Percentiles rank a stretch among this genome's conserved stretches.
Conservation (phyloP, 2,113 vertebrate species). For the Nyctibius bracteatus region DNA sequence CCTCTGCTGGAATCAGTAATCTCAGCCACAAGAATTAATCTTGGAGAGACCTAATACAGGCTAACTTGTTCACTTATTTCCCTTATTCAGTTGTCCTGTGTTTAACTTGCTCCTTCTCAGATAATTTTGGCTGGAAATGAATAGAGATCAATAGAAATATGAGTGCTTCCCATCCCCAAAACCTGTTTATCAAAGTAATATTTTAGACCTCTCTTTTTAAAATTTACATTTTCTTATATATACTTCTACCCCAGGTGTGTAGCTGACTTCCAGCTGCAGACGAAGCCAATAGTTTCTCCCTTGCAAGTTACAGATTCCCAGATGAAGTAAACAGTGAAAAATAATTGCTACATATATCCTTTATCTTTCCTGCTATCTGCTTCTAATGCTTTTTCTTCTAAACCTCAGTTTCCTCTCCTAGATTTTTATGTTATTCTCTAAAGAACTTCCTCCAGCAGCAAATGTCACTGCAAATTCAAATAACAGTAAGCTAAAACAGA, state of each 20-base stretch:
- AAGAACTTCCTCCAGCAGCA: neutral
- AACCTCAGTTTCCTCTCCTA: neutral
- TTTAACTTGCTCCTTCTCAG: neutral
- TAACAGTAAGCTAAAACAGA: neutral
- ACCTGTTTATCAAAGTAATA: neutral
- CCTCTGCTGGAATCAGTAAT: neutral
- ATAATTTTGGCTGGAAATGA: neutral
- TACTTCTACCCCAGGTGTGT: neutral
- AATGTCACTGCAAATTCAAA: neutral
- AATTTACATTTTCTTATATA: neutral
- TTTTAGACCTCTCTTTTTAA: neutral
- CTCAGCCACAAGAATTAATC: neutral
- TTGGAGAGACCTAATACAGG: neutral
- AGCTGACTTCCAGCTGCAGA: neutral
- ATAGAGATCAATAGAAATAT: neutral
- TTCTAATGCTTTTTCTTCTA: neutral
- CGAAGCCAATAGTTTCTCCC: neutral
- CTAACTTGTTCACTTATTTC: neutral
- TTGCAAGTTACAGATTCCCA: neutral
- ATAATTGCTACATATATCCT: neutral
- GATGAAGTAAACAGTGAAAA: neutral
- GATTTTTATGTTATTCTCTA: neutral
- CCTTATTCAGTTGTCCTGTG: neutral
- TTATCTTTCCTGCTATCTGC: neutral
- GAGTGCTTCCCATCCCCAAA: neutral